Evolutionary conservation across 2,888 invertebrate species (phyloP), one percentile per base, ranked within the genome.

Genomic region (Ochropleura leucogaster): DNA sequence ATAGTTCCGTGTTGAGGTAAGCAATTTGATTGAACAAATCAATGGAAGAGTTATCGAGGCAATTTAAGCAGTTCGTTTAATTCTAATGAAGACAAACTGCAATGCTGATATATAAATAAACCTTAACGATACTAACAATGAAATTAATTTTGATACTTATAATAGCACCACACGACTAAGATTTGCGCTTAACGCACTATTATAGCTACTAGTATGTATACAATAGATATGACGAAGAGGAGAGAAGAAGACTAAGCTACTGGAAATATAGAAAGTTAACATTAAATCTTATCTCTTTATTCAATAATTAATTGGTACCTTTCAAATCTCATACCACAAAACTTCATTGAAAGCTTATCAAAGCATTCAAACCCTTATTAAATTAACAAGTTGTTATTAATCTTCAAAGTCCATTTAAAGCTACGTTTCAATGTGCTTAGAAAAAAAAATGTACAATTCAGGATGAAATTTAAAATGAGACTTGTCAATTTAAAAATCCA

Each of bases 131-230:
- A 57, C 12, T 65, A 59, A 63, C 12, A 68, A 60, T 64, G 30
- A 72, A 67, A 51, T 71, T 68, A 9, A 46, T 77, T 68, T 82
- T 82, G 85, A 83, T 83, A 88, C 91, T 90, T 90, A 89, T 79
- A 89, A 84, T 94, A 94, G 94, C 94, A 95, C 94, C 95, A 94
- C 93, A 93, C 94, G 88, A 88, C 93, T 93, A 93, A 87, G 84
- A 81, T 88, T 87, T 90, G 89, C 88, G 79, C 79, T 71, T 74
- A 70, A 84, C 76, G 77, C 82, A 72, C 80, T 80, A 80, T 77
- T 53, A 78, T 72, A 76, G 30, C 81, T 88, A 82, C 67, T 60
- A 70, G 65, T 79, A 74, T 79, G 83, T 71, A 78, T 86, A 84
- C 68, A 78, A 83, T 85, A 92, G 92, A 92, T 92, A 92, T 91